Evolutionary conservation across 2,113 vertebrate genomes (phyloP), one percentile per base, ranked within the genome.

Genomic region (Varanus komodoensis): DNA sequence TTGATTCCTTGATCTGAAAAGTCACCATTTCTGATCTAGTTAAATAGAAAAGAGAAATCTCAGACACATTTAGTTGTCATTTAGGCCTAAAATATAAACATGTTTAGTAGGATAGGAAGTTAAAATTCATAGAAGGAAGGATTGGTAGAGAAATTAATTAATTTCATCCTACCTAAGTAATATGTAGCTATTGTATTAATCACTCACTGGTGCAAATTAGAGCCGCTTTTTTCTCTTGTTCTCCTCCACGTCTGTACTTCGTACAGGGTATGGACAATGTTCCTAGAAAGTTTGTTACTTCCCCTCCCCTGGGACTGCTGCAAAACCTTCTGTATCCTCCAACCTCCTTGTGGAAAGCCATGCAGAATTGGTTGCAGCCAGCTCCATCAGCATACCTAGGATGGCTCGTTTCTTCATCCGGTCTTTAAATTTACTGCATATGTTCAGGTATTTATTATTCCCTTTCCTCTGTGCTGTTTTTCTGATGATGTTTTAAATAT

Each of bases 151-250:
- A 90, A 8, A 27, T 69, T 78, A 67, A 87, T 86, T 6, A 75
- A n/a, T 92, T 93, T 73, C 67, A 88, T 92, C 88, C 89, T 93
- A 89, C 92, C 80, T n/a, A 2, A 19, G 17, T 29, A 54, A 54
- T 0, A 57, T 32, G 71, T 19, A 19, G 73, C 15, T 50, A 81
- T 82, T 67, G 87, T 54, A 12, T 21, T 68, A 81, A 81, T 32
- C 82, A 0, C 81, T 69, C 69, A 89, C 87, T 84, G 21, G 0
- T 0, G 73, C 57, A 15, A 71, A 15, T 4, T 77, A 64, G 0
- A 38, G 87, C 93, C 73, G 92, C 85, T 52, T 77, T 38, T 71
- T 73, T 52, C 25, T 78, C 74, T 75, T 23, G 3, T 82, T 52
- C n/a, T 84, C 29, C 61, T 85, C 50, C 71, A 77, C 19, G 71